Percentiles rank a stretch among this genome's conserved stretches.
Evolutionary conservation across 2,797 vertebrate genomes (phyloP).

Genomic region (Sparidentex hasta): DNA sequence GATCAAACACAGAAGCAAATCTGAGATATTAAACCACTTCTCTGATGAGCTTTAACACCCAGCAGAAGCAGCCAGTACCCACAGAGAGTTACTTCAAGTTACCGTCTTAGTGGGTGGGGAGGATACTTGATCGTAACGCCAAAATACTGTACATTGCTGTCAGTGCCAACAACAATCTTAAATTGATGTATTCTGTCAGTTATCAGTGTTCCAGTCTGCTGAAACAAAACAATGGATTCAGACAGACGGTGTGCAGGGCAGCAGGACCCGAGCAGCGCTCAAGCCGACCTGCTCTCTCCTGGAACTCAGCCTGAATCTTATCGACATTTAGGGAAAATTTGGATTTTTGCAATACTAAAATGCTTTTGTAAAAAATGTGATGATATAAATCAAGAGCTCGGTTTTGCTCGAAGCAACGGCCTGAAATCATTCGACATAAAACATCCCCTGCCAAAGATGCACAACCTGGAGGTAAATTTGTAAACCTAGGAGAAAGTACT

Average conservation of each 20-base stretch:
- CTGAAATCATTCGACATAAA: slow-evolving; percentile 34
- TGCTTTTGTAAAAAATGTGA: slow-evolving; percentile 10
- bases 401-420: slow-evolving; percentile 15
- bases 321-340: neutral
- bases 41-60: neutral
- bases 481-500: slow-evolving; percentile 79
- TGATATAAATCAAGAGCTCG: neutral
- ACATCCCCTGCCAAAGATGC: slow-evolving; percentile 64
- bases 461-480: slow-evolving; percentile 82
- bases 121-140: slow-evolving; percentile 36
- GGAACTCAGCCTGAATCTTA: slow-evolving; percentile 5
- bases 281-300: slow-evolving; percentile 27
- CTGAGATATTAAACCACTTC: neutral
- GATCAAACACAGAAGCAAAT: neutral
- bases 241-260: slow-evolving; percentile 27
- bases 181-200: slow-evolving; percentile 59
- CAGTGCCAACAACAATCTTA: slow-evolving; percentile 46
- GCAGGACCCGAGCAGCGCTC: slow-evolving; percentile 32
- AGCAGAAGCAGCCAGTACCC: neutral
- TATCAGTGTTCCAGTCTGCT: slow-evolving; percentile 67
- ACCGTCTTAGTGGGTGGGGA: slow-evolving; percentile 35
- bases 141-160: slow-evolving; percentile 52
- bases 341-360: neutral
- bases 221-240: slow-evolving; percentile 61
- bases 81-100: slow-evolving; percentile 8